Percentiles rank a stretch among this genome's conserved stretches.
phyloP scores from a whole-genome alignment of 2,797 vertebrate species.

The Gouania willdenowi region DNA sequence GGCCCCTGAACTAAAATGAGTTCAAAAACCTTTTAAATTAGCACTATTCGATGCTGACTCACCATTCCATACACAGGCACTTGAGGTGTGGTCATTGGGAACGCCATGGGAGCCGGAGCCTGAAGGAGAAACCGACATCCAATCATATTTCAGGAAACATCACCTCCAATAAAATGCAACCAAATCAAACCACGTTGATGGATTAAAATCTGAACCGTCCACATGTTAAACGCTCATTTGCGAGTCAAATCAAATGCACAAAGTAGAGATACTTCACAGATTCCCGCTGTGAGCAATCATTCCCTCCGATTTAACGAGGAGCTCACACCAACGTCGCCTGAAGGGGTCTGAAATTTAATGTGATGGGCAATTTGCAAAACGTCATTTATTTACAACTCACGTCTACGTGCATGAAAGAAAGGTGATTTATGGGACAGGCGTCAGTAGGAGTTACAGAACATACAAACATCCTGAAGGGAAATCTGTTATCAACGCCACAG shows the following conservation, averaged over 20 bases:
- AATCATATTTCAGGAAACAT: too few species aligned
- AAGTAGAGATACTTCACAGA: slow-evolving; percentile 20
- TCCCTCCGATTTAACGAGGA: slow-evolving; percentile 27
- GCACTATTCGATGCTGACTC: slow-evolving; percentile 55
- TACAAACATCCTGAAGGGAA: background rate
- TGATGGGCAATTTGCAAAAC: slow-evolving; percentile 21
- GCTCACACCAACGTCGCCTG: slow-evolving; percentile 28
- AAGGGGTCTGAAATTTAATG: slow-evolving; percentile 12
- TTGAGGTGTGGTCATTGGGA: slow-evolving; percentile 87
- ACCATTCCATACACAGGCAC: slow-evolving; percentile 95
- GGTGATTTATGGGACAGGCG: background rate
- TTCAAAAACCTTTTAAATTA: too few species aligned
- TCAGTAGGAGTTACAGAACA: background rate
- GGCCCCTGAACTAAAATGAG: too few species aligned
- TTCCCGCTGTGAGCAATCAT: slow-evolving; percentile 48
- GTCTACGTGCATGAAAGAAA: background rate
- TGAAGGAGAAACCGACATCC: slow-evolving; percentile 17
- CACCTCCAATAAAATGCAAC: too few species aligned
- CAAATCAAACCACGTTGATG: too few species aligned
- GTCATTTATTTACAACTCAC: slow-evolving; percentile 3
- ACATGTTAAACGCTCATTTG: slow-evolving; percentile 12
- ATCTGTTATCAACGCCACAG: too few species aligned
- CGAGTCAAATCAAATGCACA: slow-evolving; percentile 22
- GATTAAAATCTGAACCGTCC: too few species aligned
- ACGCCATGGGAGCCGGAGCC: slow-evolving; percentile 84